These are phyloP conservation scores for Diogma glabrata DNA, from an alignment of 2,888 invertebrate species.

Conservation along the genomic window DNA sequence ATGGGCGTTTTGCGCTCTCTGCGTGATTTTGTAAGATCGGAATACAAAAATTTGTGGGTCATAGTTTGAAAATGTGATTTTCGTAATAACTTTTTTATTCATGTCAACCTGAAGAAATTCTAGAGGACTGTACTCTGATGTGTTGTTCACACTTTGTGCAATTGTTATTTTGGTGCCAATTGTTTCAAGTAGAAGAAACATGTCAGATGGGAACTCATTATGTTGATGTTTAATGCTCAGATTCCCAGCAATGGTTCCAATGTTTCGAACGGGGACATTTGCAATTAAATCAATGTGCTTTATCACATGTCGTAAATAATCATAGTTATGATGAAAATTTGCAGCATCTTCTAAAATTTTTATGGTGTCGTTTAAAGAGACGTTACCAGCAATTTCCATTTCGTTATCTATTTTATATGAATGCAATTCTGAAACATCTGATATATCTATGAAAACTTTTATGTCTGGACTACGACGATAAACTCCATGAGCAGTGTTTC, in stretches of 20 bases:
- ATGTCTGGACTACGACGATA: conserved; percentile 21
- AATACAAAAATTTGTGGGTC: conserved; percentile 39
- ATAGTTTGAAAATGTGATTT: conserved; percentile 22
- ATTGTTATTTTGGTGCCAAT: conserved; percentile 41
- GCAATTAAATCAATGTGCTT: conserved; percentile 60
- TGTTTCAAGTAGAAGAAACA: conserved; percentile 37
- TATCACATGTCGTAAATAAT: conserved; percentile 47
- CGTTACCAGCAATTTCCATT: conserved; percentile 47
- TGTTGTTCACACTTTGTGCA: conserved; percentile 28
- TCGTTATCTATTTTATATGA: conserved; percentile 33
- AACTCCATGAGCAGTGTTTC: conserved; percentile 63
- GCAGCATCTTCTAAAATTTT: conserved; percentile 29
- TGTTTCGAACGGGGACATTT: conserved; percentile 61
- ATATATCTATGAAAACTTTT: conserved; percentile 47
- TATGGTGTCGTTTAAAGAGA: conserved; percentile 39
- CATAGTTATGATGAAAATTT: conserved; percentile 36
- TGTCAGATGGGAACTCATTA: conserved; percentile 43
- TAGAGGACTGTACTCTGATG: conserved; percentile 24
- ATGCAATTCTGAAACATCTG: conserved; percentile 42
- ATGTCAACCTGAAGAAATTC: conserved; percentile 25
- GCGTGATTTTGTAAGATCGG: conserved; percentile 53
- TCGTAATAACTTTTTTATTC: conserved; percentile 26
- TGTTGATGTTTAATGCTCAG: conserved; percentile 42
- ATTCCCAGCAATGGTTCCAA: conserved; percentile 45
- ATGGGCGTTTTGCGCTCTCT: conserved; percentile 59